phyloP scores from a whole-genome alignment of 2,113 vertebrate genomes.

The Platycercus adscitus region DNA sequence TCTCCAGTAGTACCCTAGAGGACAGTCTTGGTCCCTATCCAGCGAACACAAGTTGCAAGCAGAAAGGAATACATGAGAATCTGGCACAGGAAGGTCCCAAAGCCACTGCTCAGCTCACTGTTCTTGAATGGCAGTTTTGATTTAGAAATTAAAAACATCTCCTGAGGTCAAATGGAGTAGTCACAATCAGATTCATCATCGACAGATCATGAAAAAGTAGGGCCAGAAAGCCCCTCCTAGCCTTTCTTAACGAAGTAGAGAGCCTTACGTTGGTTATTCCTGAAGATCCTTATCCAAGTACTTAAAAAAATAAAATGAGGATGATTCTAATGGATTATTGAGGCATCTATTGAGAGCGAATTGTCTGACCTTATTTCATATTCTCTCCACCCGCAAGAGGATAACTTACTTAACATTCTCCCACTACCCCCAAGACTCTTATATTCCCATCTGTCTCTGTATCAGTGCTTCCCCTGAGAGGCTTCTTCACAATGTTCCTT shows the following conservation, averaged over 20 bases:
- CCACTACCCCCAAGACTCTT: not conserved
- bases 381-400: not conserved
- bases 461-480: not conserved
- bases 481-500: not conserved
- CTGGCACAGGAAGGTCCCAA: not conserved
- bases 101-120: not conserved
- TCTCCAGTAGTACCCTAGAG: not conserved
- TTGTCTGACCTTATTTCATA: not conserved
- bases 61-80: not conserved
- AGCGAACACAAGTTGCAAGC: not conserved
- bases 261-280: not conserved
- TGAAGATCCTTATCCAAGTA: not conserved
- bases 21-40: not conserved
- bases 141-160: slow-evolving; percentile 1
- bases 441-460: not conserved
- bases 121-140: slow-evolving; percentile 18
- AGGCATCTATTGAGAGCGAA: not conserved
- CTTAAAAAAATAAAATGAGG: not conserved
- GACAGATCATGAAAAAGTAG: not conserved
- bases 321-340: not conserved
- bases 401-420: not conserved
- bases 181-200: slow-evolving; percentile 5
- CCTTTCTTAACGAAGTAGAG: not conserved
- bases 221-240: not conserved
- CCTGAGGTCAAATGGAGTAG: slow-evolving; percentile 8